A percentile compares a stretch with the other conserved stretches of the same genome.
These are phyloP conservation scores for Podocnemis expansa DNA, from an alignment of 2,113 vertebrate species.

Conservation along the genomic window DNA sequence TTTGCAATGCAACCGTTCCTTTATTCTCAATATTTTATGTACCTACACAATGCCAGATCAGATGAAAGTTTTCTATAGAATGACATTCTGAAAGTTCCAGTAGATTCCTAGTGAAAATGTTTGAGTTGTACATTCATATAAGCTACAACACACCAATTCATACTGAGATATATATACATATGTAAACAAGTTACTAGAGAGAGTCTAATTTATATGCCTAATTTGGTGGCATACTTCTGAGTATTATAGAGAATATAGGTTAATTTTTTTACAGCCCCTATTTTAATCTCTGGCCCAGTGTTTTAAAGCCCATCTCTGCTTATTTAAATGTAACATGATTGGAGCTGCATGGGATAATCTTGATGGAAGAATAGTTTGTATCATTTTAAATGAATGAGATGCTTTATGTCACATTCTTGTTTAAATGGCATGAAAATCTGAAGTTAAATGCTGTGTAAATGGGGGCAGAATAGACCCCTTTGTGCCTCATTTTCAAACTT, in stretches of 20 bases:
- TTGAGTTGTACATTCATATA: not conserved
- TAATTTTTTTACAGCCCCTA: not conserved
- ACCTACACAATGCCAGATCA: slow-evolving; percentile 8
- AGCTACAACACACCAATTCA: not conserved
- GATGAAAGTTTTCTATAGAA: not conserved
- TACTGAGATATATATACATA: slow-evolving; percentile 19
- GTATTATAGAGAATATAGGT: slow-evolving; percentile 2
- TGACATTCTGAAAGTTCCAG: accelerated
- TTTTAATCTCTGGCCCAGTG: not conserved
- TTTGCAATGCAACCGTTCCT: not conserved
- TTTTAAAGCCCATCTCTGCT: not conserved
- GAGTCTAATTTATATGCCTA: not conserved
- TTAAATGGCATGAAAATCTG: slow-evolving; percentile 52
- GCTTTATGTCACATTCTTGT: slow-evolving; percentile 33
- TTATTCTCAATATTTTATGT: not conserved
- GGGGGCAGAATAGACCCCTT: slow-evolving; percentile 54
- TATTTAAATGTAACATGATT: slow-evolving; percentile 31
- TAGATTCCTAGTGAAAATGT: not conserved
- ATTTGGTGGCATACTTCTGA: slow-evolving; percentile 3
- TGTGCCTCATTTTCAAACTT: slow-evolving; percentile 61
- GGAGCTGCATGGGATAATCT: slow-evolving; percentile 9
- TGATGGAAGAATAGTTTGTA: slow-evolving; percentile 24
- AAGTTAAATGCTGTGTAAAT: slow-evolving; percentile 59
- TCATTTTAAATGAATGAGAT: slow-evolving; percentile 15
- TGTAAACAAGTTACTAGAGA: slow-evolving; percentile 9